Percentiles rank a stretch among this genome's conserved stretches.
These are phyloP conservation scores for Sebastes matsubarae DNA, from an alignment of 2,797 vertebrate genomes.

Conservation along the genomic window DNA sequence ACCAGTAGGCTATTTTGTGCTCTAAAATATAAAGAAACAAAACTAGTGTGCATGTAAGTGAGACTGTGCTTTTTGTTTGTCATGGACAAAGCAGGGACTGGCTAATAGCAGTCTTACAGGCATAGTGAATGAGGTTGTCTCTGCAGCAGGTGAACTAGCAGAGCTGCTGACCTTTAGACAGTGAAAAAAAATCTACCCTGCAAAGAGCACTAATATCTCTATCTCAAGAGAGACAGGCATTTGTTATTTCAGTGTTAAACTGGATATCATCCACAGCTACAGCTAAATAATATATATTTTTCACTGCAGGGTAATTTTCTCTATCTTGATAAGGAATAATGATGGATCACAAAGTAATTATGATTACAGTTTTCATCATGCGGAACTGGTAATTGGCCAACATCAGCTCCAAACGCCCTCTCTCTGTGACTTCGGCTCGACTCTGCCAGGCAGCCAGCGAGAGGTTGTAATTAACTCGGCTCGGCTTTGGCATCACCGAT, in stretches of 20 bases:
- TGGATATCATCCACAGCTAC: not conserved
- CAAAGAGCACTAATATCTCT: not conserved
- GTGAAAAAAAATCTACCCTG: not conserved
- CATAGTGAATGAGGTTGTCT: too few relatives aligned
- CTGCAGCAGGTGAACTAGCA: not conserved
- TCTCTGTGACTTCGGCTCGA: not conserved
- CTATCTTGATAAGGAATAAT: constrained; percentile 4
- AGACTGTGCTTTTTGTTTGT: not conserved
- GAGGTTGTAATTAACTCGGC: constrained; percentile 43
- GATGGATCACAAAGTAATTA: constrained; percentile 15
- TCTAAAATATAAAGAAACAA: not conserved
- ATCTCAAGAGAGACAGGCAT: not conserved
- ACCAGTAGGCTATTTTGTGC: not conserved
- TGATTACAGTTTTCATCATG: constrained; percentile 15
- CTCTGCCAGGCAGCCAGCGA: constrained; percentile 1
- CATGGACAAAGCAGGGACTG: not conserved
- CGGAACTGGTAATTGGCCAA: constrained; percentile 13
- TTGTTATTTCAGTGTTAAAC: not conserved
- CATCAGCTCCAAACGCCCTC: constrained; percentile 1
- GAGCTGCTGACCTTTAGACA: not conserved
- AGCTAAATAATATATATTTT: not conserved
- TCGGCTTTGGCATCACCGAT: constrained; percentile 30
- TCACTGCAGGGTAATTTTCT: not conserved
- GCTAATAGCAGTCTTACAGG: not conserved
- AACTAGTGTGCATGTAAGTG: not conserved